Evolutionary conservation across 30 jellyfish, hydroid and myxozoan genomes (phyloP).

Genomic region (Cassiopea andromeda): DNA sequence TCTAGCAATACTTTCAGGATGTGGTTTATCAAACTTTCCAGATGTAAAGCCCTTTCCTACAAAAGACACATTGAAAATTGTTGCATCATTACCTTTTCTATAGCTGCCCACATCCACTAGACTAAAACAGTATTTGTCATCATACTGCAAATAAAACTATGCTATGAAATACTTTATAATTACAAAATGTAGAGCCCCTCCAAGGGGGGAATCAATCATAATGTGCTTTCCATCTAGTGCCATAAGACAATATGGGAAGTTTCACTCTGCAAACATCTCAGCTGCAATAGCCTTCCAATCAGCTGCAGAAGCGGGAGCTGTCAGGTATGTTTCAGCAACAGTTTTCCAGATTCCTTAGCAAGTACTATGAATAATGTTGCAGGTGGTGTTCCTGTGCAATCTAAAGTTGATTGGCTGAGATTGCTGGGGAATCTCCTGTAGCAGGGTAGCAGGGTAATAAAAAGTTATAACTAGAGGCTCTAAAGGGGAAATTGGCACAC

Average conservation of each 20-base stretch:
- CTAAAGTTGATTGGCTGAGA: conserved; percentile 37
- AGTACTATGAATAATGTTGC: conserved; percentile 38
- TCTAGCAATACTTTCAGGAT: conserved; percentile 15
- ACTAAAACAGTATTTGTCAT: conserved; percentile 61
- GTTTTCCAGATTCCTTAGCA: conserved; percentile 55
- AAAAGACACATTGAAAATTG: conserved; percentile 8
- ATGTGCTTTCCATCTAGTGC: conserved; percentile 65
- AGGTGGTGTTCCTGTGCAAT: conserved; percentile 42
- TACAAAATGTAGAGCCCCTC: conserved; percentile 39
- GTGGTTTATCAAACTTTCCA: not conserved
- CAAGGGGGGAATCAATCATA: conserved; percentile 51
- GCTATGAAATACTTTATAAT: conserved; percentile 50
- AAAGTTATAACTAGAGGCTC: conserved; percentile 19
- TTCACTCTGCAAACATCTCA: conserved; percentile 54
- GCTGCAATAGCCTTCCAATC: conserved; percentile 45
- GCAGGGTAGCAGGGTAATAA: conserved; percentile 27
- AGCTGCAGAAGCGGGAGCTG: conserved; percentile 14
- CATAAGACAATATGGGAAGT: conserved; percentile 65
- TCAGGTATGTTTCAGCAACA: conserved; percentile 29
- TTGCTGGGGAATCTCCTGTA: conserved; percentile 50
- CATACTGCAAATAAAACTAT: conserved; percentile 50
- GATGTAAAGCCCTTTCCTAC: conserved; percentile 23
- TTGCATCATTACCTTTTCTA: conserved; percentile 61
- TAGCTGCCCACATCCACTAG: conserved; percentile 63
- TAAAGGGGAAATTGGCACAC: conserved; percentile 27